These are phyloP conservation scores for Cantharis nigra DNA, from an alignment of 2,888 invertebrate genomes.

Conservation along the genomic window DNA sequence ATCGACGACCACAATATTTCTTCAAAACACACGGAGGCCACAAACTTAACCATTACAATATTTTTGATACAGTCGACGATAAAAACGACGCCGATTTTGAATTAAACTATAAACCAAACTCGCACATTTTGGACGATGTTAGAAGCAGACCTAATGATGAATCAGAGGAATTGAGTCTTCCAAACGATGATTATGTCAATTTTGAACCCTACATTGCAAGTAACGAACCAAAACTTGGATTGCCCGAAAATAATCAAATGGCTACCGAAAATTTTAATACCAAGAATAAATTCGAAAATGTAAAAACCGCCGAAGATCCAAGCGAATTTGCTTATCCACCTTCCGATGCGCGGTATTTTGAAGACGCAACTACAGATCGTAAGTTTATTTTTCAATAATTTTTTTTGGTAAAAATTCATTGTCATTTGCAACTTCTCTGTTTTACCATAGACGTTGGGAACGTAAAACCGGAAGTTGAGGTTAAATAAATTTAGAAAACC, in stretches of 20 bases:
- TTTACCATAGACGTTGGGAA: background rate
- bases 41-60: background rate
- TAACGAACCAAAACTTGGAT: background rate
- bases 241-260: constrained; percentile 24
- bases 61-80: constrained; percentile 10
- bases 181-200: constrained; percentile 24
- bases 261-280: constrained; percentile 28
- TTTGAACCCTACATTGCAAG: background rate
- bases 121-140: constrained; percentile 42
- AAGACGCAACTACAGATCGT: constrained; percentile 32
- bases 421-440: too few species aligned
- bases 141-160: constrained; percentile 41
- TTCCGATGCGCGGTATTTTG: constrained; percentile 51
- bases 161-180: constrained; percentile 41
- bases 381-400: background rate
- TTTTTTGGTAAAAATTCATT: too few species aligned
- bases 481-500: background rate
- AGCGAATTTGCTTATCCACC: constrained; percentile 52
- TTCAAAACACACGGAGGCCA: constrained; percentile 11
- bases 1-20: constrained; percentile 18
- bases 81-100: constrained; percentile 15
- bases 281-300: constrained; percentile 33
- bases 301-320: constrained; percentile 43
- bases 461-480: background rate
- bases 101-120: constrained; percentile 30